Base-by-base conservation (phyloP, 53 echinoderm and acorn worm genomes). In the Paracentrotus lividus region DNA sequence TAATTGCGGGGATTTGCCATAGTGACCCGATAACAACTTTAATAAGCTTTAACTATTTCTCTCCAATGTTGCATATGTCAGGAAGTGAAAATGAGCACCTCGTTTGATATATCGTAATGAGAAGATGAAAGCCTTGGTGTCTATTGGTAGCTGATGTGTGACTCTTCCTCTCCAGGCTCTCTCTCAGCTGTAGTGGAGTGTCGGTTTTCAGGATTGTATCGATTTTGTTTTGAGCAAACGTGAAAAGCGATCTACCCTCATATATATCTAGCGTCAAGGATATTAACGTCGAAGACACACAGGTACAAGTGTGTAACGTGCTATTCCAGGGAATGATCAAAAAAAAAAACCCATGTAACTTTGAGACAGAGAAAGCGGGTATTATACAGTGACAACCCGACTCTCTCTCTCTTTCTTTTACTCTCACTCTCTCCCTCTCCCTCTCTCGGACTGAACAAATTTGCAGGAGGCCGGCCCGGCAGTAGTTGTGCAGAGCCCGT, bases 181-280 rank as follows among this genome's bases (percentile, higher is more conserved):
- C 86, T 54, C 56, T 86, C 86, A 86, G 86, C 86, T 56, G 21
- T 86, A 86, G 86, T 55, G 1, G 56, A 26, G 86, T 86, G 86
- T 86, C 86, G 34, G 33, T 56, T 86, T 86, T 54, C 86, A 86
- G 54, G 34, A 86, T 86, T 55, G 36, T 56, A 86, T 86, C 86
- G 86, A 86, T 86, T 86, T 56, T 86, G 86, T 55, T 55, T 86
- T 86, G 53, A 55, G 54, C 86, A 86, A 86, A 86, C 56, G 56
- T 86, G 86, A 86, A 86, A 86, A 54, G 32, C 57, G 86, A 86
- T 86, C 86, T 86, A 56, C 86, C 86, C 86, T 86, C 86, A 86
- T 56, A 86, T n/a, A n/a, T 86, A 55, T 86, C 86, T 34, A 32
- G 45, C 86, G 23, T 86, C 86, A 86, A 86, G 86, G 86, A 86